A percentile compares a stretch with the other conserved stretches of the same genome.
phyloP scores from a whole-genome alignment of 1,140 invertebrate genomes.

The Gyrodactylus bullatarudis region DNA sequence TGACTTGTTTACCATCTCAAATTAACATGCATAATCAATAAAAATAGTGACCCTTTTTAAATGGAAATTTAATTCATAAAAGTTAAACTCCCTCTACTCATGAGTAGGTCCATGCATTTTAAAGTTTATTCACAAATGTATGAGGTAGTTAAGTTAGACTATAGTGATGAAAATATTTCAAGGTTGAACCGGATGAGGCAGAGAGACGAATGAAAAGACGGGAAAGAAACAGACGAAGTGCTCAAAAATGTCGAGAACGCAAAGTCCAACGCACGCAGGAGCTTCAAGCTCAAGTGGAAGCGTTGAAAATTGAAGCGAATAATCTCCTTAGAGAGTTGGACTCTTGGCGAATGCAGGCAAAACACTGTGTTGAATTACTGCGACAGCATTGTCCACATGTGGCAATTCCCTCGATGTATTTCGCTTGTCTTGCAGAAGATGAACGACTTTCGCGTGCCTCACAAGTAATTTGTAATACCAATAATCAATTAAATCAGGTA shows the following conservation, averaged over 20 bases:
- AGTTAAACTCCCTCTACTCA: no score
- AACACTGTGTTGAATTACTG: not conserved
- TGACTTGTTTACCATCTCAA: no score
- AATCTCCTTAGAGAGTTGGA: not conserved
- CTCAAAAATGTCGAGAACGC: constrained; percentile 3
- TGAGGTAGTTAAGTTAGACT: no score
- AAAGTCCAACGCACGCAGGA: not conserved
- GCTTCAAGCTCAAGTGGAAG: not conserved
- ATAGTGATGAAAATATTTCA: no score
- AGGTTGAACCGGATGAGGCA: constrained; percentile 4
- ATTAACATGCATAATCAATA: no score
- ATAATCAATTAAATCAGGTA: not conserved
- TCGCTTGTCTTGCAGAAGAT: not conserved
- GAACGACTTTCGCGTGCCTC: not conserved
- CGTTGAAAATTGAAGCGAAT: not conserved
- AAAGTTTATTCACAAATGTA: no score
- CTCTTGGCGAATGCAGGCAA: not conserved
- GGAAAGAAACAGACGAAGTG: not conserved
- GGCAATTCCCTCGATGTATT: not conserved
- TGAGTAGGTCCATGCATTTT: no score
- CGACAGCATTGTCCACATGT: not conserved
- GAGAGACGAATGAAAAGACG: constrained; percentile 1
- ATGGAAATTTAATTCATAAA: no score
- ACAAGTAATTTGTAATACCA: not conserved
- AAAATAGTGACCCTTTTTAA: no score